Base-by-base conservation (phyloP, 2,113 vertebrate genomes). In the Otocyon megalotis region DNA sequence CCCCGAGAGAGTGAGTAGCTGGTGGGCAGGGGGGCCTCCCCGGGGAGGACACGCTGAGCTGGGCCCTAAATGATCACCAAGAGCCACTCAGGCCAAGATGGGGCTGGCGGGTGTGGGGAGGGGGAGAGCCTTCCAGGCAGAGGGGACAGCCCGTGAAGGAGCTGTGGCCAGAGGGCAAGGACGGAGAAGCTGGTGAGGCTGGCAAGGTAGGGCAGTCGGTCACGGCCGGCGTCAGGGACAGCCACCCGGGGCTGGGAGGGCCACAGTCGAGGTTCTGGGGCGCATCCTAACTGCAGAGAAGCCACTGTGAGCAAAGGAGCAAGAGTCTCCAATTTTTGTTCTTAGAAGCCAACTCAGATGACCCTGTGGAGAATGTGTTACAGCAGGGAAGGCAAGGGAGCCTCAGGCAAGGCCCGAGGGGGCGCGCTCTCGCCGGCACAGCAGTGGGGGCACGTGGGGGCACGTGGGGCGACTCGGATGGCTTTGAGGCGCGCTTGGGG, bases 21-120 rank as follows among this genome's bases (percentile, higher is more conserved):
- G 74, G 13, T 26, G 14, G 72, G 13, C 0, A 37, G 24, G 16
- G 50, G 5, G 28, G 53, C 26, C 30, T 50, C 43, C 28, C 79
- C 15, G 24, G 54, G 43, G n/a, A 30, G 7, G 5, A 54, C 22
- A 50, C 0, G 17, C 30, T 0, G 37, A 62, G 32, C 69, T 0
- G 16, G 90, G 48, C 24, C 8, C 20, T 30, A 16, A 62, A 16
- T 5, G 20, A 12, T 16, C 53, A 17, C 43, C 22, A 26, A 15
- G 12, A 85, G 26, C 62, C 37, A 20, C 43, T 28, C 17, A 11
- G 56, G 28, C 20, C 20, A 20, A 72, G 54, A 43, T 13, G 3
- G 0, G 17, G 48, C 26, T 2, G 15, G 15, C 0, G 28, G 28
- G 1, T 0, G 3, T 12, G 26, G 26, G 12, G 62, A 26, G 12